These are phyloP conservation scores for Cacatua alba DNA, from an alignment of 2,113 vertebrate genomes.

Conservation along the genomic window DNA sequence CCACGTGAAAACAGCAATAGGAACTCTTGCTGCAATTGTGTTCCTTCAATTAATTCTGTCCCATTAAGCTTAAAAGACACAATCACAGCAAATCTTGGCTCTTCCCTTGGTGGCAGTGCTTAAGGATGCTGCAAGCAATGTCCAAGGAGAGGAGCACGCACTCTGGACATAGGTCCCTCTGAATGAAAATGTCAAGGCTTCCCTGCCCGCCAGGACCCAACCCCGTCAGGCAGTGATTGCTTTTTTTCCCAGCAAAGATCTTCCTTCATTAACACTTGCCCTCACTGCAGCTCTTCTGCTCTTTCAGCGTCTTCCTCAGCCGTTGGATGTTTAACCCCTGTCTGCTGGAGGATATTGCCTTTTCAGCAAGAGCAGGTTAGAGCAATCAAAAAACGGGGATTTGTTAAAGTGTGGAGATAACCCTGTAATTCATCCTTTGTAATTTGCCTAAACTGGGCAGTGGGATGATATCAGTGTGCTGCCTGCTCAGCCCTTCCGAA, in stretches of 20 bases:
- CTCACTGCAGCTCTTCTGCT: neutral
- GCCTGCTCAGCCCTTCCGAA: neutral
- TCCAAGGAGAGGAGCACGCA: neutral
- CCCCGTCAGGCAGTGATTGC: neutral
- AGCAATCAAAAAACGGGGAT: fast-evolving
- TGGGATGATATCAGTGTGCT: neutral
- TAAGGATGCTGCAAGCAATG: neutral
- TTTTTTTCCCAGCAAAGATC: neutral
- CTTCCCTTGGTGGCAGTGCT: neutral
- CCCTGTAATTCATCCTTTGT: neutral
- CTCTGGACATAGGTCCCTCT: neutral
- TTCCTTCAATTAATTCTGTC: neutral
- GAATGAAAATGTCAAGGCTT: neutral
- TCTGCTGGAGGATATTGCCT: neutral
- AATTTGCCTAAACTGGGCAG: neutral
- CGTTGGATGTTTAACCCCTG: neutral
- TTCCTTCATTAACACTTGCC: neutral
- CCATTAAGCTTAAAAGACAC: neutral
- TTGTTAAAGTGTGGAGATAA: neutral
- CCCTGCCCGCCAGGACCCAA: neutral
- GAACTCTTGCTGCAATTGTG: neutral
- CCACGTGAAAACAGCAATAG: neutral
- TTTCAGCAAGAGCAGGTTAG: neutral
- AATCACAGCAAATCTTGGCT: neutral
- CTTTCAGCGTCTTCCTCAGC: neutral